phyloP scores from a whole-genome alignment of 2,113 vertebrate species.

The Gopherus evgoodei region DNA sequence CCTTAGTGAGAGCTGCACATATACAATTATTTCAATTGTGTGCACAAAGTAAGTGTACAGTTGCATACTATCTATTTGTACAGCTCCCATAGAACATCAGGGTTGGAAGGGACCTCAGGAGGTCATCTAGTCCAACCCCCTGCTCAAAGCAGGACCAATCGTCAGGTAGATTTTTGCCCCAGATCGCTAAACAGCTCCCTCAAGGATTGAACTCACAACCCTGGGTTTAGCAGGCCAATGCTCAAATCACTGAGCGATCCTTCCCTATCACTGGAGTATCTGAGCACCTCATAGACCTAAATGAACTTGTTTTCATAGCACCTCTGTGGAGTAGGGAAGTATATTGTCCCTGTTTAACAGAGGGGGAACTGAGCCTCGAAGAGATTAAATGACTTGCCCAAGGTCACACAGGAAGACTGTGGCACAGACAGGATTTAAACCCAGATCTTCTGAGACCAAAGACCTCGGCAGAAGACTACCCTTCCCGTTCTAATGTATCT shows the following conservation, averaged over 20 bases:
- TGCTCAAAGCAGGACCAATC: too few species aligned
- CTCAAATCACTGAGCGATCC: too few species aligned
- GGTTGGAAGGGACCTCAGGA: too few species aligned
- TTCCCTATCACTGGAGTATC: neutral
- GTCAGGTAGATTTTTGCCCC: too few species aligned
- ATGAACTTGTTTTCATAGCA: neutral
- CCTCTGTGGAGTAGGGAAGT: neutral
- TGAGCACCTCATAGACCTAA: neutral
- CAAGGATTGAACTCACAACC: too few species aligned
- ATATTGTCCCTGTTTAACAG: neutral
- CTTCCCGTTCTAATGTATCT: constrained; percentile 1
- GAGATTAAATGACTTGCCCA: neutral
- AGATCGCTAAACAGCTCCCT: too few species aligned
- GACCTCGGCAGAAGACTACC: neutral
- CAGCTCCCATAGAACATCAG: neutral
- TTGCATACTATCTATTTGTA: neutral
- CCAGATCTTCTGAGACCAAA: neutral
- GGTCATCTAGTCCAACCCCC: too few species aligned
- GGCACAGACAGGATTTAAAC: constrained; percentile 19
- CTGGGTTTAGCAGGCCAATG: too few species aligned
- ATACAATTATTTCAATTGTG: neutral
- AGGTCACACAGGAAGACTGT: constrained; percentile 5
- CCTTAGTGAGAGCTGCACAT: neutral
- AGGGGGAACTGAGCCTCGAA: neutral
- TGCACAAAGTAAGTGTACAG: neutral